Evolutionary conservation across 2,113 vertebrate species (phyloP).

Genomic region (Sander lucioperca): DNA sequence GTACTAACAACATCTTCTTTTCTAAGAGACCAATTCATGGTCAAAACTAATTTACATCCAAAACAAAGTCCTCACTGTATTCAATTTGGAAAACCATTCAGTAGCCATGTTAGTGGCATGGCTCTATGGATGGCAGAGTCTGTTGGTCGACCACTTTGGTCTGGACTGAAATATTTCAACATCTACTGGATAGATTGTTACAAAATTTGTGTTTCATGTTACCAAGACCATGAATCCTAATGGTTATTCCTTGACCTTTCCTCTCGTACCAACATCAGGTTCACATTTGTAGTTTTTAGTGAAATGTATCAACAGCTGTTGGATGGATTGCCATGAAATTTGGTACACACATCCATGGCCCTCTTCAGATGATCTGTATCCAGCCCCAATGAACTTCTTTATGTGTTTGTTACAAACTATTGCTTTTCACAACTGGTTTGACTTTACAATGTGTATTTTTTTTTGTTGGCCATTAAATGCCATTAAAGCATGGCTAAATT

Average conservation of each 20-base stretch:
- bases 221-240: neutral
- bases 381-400: neutral
- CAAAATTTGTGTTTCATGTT: neutral
- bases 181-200: neutral
- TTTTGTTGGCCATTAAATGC: neutral
- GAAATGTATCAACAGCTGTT: neutral
- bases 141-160: neutral
- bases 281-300: neutral
- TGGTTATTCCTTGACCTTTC: neutral
- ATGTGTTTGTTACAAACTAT: neutral
- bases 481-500: neutral
- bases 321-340: too few relatives aligned
- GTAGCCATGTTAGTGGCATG: neutral
- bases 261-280: neutral
- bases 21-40: neutral
- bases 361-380: neutral
- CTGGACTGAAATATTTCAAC: too few relatives aligned
- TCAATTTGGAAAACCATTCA: neutral
- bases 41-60: neutral
- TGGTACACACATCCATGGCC: too few relatives aligned
- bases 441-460: conserved; percentile 14
- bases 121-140: neutral
- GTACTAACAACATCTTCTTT: neutral
- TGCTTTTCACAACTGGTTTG: conserved; percentile 20
- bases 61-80: neutral